Evolutionary conservation across 2,797 vertebrate genomes (phyloP).

Genomic region (Cottoperca gobio): DNA sequence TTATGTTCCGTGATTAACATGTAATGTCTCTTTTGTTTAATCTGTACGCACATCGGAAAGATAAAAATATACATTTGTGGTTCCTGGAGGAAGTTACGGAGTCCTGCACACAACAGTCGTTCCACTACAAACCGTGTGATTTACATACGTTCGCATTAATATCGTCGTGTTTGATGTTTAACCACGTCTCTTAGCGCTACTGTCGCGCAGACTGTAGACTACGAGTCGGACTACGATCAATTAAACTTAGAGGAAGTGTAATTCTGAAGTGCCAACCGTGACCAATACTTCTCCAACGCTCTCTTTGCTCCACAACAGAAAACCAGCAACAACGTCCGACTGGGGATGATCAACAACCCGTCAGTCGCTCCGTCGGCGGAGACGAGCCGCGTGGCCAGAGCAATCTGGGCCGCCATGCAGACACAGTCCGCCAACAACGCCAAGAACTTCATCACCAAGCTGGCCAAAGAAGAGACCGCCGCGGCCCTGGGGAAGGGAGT

Average conservation of each 20-base stretch:
- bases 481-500: conserved; percentile 85
- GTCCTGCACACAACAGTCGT: not conserved
- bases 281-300: not conserved
- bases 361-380: conserved; percentile 77
- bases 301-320: conserved; percentile 83
- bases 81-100: not conserved
- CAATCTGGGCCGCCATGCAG: conserved; percentile 95
- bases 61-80: not conserved
- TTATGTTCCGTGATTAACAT: not conserved
- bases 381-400: conserved; percentile 86
- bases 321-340: conserved; percentile 94
- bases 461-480: conserved; percentile 93
- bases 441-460: conserved; percentile 99
- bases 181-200: not conserved
- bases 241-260: too few species aligned
- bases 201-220: not conserved
- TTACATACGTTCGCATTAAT: not conserved
- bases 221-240: not conserved
- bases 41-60: not conserved
- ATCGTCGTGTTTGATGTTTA: not conserved
- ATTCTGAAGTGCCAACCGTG: too few species aligned
- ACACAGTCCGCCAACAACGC: conserved; percentile 94
- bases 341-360: conserved; percentile 95
- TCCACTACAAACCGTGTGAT: not conserved
- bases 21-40: not conserved